Percentiles rank a stretch among this genome's conserved stretches.
Conservation (phyloP, 2,113 vertebrate species). For the Sarotherodon lohbergeri region DNA sequence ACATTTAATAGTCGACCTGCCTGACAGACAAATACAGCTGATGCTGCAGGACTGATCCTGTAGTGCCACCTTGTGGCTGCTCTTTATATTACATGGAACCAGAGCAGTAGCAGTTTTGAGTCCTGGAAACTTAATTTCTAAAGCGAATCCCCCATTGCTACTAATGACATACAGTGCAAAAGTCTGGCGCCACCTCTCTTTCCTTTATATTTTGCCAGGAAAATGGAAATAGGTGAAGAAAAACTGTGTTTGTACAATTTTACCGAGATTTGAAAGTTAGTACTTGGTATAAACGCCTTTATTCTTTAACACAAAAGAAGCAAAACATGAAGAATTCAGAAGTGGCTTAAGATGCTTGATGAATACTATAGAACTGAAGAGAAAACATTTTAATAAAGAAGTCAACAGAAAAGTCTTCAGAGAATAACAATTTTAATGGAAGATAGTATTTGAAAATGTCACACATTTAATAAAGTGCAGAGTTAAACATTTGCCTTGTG, state of each 20-base stretch:
- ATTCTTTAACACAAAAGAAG: background rate
- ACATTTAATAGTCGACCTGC: background rate
- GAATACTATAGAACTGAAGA: background rate
- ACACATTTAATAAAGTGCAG: background rate
- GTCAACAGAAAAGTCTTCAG: background rate
- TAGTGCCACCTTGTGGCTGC: conserved; percentile 7
- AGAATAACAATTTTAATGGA: background rate
- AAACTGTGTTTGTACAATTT: background rate
- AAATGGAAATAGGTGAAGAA: background rate
- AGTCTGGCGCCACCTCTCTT: fast-evolving
- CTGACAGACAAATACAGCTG: background rate
- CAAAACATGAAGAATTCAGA: background rate
- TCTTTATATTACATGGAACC: background rate
- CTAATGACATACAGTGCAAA: background rate
- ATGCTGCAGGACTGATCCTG: background rate
- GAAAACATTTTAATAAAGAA: background rate
- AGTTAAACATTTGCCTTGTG: background rate
- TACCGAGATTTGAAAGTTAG: background rate
- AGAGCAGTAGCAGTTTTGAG: background rate
- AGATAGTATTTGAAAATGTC: background rate
- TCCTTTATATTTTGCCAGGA: background rate
- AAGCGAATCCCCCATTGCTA: fast-evolving
- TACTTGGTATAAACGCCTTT: background rate
- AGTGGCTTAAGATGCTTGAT: background rate
- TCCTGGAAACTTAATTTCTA: background rate